Base-by-base conservation (phyloP, 2,113 vertebrate genomes). In the Scortum barcoo region DNA sequence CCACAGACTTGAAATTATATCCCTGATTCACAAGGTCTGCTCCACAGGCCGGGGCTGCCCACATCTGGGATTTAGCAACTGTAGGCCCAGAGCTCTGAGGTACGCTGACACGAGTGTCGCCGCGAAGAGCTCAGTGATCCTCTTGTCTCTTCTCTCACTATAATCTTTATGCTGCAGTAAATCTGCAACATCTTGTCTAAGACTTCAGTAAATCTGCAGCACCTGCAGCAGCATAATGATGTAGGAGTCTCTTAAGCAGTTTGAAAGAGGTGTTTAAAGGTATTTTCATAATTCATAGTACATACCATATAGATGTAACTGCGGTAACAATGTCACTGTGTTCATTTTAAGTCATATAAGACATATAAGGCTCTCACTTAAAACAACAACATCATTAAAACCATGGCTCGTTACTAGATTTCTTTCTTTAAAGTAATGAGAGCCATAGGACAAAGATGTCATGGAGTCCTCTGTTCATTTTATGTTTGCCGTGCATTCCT, bases 1-100 rank as follows among this genome's bases (percentile, higher is more conserved):
- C 89, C 60, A 40, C 73, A 72, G 76, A 83, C 66, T 72, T 90
- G 30, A 83, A 65, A 88, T 76, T 26, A 13, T 68, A 85, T 75
- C 42, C 67, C 68, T 65, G 76, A 81, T 84, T 88, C 83, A 83
- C 50, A 72, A 65, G 69, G 72, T 70, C 62, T 76, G 24, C 60
- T 77, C 66, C 53, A 62, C 50, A 67, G 58, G n/a, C 38, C n/a
- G n/a, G 33, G 56, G 30, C 72, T n/a, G n/a, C 66, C 67, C 65
- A 74, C 33, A 74, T 71, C 67, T 42, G 68, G 75, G 80, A 90
- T 91, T 36, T 85, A 80, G 57, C 51, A 63, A 68, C 53, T 82
- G 62, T 51, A 57, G 58, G 5, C 40, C 72, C 19, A 58, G 75
- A 74, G 46, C 53, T 68, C 33, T 48, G 75, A 73, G 67, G 48